A percentile compares a stretch with the other conserved stretches of the same genome.
Conservation (phyloP, 2,888 invertebrate genomes). For the Harmothoe impar region DNA sequence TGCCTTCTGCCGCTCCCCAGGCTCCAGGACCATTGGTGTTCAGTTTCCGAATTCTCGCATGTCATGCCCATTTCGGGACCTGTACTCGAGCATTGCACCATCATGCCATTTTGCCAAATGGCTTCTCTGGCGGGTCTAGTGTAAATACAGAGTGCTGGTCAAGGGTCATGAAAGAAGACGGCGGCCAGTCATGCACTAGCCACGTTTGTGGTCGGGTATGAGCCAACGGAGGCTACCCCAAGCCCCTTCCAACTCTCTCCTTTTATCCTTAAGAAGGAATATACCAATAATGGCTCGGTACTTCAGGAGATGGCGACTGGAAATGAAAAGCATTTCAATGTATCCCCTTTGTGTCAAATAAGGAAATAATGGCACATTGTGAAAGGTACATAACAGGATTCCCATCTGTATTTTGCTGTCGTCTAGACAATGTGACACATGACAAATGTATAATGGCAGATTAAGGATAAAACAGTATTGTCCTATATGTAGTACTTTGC, state of each 20-base stretch:
- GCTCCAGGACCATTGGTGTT: too few species aligned
- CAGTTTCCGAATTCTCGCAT: not conserved
- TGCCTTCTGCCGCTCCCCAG: not conserved
- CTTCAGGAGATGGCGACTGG: not conserved
- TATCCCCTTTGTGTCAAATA: too few species aligned
- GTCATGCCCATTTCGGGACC: not conserved
- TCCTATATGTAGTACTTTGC: too few species aligned
- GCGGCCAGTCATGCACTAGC: not conserved
- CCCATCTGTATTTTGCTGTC: too few species aligned
- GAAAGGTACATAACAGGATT: too few species aligned
- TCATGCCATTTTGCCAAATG: constrained; percentile 57
- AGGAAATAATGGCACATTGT: too few species aligned
- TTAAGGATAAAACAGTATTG: too few species aligned
- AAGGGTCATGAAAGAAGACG: constrained; percentile 19
- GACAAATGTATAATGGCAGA: too few species aligned
- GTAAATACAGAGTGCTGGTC: constrained; percentile 46
- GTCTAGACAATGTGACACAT: too few species aligned
- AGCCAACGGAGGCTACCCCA: too few species aligned
- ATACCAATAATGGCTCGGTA: not conserved
- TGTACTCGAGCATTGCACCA: constrained; percentile 4
- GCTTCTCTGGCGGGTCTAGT: not conserved
- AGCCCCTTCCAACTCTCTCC: not conserved
- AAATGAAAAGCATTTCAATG: not conserved
- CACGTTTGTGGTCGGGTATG: not conserved
- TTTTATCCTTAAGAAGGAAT: not conserved